Percentiles rank a stretch among this genome's conserved stretches.
Evolutionary conservation across 2,797 vertebrate species (phyloP).

Genomic region (Emys orbicularis): DNA sequence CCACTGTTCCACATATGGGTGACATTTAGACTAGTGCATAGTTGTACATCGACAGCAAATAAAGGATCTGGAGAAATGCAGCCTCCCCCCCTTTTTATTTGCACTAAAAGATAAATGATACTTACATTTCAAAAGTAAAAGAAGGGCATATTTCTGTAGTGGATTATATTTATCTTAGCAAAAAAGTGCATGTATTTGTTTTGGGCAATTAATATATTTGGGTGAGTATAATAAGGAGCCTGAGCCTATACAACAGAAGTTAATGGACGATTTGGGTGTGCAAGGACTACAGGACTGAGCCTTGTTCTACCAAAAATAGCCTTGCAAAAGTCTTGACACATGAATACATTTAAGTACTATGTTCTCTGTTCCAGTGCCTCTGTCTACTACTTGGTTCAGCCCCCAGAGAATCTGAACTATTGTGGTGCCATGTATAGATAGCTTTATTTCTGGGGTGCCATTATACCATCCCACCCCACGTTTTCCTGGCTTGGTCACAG

Average conservation of each 20-base stretch:
- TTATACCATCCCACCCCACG: background rate
- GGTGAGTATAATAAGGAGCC: conserved; percentile 28
- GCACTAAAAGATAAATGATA: conserved; percentile 14
- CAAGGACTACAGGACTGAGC: background rate
- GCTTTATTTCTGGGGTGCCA: background rate
- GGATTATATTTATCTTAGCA: background rate
- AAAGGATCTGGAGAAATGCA: background rate
- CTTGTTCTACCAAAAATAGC: background rate
- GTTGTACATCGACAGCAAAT: conserved; percentile 32
- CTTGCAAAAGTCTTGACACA: background rate
- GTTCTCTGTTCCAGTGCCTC: fast-evolving
- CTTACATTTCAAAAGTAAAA: conserved; percentile 17
- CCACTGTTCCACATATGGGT: conserved; percentile 47
- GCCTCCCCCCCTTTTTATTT: background rate
- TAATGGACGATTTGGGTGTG: background rate
- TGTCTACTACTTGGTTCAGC: background rate
- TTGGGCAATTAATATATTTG: conserved; percentile 41
- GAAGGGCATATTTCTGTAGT: background rate
- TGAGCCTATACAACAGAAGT: conserved; percentile 17
- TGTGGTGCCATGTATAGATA: background rate
- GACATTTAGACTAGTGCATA: conserved; percentile 68
- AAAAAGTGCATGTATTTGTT: background rate
- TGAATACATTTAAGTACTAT: fast-evolving
- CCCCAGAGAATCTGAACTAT: fast-evolving
- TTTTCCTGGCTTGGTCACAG: background rate